phyloP scores from a whole-genome alignment of 2,113 vertebrate species.

The Pseudopodoces humilis region DNA sequence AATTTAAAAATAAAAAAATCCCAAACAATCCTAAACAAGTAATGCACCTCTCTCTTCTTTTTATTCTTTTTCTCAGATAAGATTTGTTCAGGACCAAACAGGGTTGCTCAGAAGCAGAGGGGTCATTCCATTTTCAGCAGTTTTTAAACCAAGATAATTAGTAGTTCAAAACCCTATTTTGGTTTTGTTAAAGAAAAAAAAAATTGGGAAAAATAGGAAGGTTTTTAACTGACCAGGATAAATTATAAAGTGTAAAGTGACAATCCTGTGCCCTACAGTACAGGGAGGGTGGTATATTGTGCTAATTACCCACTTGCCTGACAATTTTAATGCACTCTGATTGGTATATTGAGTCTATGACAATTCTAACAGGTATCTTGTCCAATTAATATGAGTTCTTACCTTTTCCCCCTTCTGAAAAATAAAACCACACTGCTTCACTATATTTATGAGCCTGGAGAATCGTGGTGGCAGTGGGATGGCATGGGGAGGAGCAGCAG shows the following conservation, averaged over 20 bases:
- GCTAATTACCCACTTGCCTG: not conserved
- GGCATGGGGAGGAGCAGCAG: not conserved
- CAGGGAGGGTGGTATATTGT: no score
- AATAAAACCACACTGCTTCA: not conserved
- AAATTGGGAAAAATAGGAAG: not conserved
- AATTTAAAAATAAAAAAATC: not conserved
- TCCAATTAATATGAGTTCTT: not conserved
- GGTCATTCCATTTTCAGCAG: not conserved
- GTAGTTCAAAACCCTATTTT: not conserved
- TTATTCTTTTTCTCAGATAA: not conserved
- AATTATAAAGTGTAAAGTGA: not conserved
- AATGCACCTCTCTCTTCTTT: not conserved
- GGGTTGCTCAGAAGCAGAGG: not conserved
- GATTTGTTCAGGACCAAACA: not conserved
- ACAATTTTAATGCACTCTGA: not conserved
- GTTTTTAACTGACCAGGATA: not conserved
- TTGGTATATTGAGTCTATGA: not conserved
- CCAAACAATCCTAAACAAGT: not conserved
- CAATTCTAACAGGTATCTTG: not conserved
- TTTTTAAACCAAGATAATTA: not conserved
- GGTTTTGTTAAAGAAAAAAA: not conserved
- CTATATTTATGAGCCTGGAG: not conserved
- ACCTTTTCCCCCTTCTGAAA: not conserved
- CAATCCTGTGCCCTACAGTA: not conserved
- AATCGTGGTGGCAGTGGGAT: accelerated